Conservation (phyloP, 2,113 vertebrate genomes). For the Ascaphus truei region DNA sequence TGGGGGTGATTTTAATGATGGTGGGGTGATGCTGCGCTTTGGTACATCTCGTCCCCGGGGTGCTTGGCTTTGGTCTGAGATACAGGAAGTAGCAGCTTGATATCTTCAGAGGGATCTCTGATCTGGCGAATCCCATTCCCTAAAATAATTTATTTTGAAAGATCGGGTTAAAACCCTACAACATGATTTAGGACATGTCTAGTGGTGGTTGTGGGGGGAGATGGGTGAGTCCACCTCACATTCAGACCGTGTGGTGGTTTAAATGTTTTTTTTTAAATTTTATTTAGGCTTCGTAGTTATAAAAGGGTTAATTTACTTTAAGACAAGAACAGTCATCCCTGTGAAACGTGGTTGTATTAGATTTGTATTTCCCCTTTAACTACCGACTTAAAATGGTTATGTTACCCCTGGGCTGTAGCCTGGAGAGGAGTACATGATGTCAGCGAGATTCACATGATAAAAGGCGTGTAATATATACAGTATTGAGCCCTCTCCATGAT, state of each 20-base stretch:
- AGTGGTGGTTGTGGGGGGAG: conserved; percentile 9
- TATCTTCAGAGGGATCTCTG: neutral
- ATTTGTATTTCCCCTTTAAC: too few species aligned
- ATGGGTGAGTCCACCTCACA: too few species aligned
- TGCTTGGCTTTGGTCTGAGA: neutral
- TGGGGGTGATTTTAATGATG: neutral
- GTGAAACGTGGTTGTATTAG: too few species aligned
- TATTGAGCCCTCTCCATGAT: neutral
- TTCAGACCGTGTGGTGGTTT: too few species aligned
- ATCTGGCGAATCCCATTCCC: too few species aligned
- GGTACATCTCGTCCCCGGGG: neutral
- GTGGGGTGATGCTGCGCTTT: neutral
- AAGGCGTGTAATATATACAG: neutral
- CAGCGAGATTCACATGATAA: neutral
- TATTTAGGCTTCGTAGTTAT: too few species aligned
- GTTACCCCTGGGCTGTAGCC: neutral
- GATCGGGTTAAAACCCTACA: neutral
- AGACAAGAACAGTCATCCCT: too few species aligned
- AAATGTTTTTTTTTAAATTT: too few species aligned
- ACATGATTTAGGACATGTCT: neutral
- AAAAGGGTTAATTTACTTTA: too few species aligned
- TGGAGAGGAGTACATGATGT: conserved; percentile 17
- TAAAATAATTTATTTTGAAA: neutral
- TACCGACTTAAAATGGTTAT: conserved; percentile 23
- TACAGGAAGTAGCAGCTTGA: too few species aligned